Conservation (phyloP, 1,140 invertebrate genomes). For the Arctopsyche grandis region DNA sequence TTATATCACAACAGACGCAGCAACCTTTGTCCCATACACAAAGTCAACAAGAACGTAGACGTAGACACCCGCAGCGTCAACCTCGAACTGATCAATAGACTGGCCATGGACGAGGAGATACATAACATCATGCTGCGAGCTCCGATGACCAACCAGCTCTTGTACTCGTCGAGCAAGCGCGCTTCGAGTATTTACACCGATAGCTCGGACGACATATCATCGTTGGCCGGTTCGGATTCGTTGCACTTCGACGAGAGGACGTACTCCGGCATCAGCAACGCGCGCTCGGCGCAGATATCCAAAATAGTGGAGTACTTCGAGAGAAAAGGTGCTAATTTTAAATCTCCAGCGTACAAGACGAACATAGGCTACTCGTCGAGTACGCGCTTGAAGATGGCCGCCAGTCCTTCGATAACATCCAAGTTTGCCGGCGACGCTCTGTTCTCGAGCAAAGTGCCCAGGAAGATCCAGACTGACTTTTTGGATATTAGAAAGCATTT, state of each 20-base stretch:
- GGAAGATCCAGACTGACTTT: constrained; percentile 50
- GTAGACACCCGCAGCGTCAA: constrained; percentile 56
- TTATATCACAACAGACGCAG: constrained; percentile 46
- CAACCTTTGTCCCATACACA: constrained; percentile 46
- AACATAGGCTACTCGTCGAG: constrained; percentile 35
- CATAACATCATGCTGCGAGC: constrained; percentile 59
- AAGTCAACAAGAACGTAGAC: constrained; percentile 57
- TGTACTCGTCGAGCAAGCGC: constrained; percentile 75
- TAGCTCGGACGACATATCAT: constrained; percentile 85
- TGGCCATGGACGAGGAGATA: constrained; percentile 62
- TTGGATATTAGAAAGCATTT: constrained; percentile 53
- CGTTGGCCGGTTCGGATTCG: constrained; percentile 78
- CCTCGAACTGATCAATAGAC: constrained; percentile 61
- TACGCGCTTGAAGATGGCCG: constrained; percentile 41
- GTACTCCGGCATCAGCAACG: constrained; percentile 61
- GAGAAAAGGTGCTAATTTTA: constrained; percentile 71
- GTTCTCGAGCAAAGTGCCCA: constrained; percentile 31
- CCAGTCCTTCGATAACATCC: constrained; percentile 30
- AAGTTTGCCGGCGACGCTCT: constrained; percentile 44
- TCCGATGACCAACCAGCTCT: constrained; percentile 61
- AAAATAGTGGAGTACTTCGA: constrained; percentile 91
- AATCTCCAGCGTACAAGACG: constrained; percentile 51
- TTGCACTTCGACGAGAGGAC: constrained; percentile 74
- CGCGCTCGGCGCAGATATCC: constrained; percentile 77
- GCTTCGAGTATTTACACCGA: constrained; percentile 88